Conservation (phyloP, 2,113 vertebrate species). For the Corythornis cristatus region DNA sequence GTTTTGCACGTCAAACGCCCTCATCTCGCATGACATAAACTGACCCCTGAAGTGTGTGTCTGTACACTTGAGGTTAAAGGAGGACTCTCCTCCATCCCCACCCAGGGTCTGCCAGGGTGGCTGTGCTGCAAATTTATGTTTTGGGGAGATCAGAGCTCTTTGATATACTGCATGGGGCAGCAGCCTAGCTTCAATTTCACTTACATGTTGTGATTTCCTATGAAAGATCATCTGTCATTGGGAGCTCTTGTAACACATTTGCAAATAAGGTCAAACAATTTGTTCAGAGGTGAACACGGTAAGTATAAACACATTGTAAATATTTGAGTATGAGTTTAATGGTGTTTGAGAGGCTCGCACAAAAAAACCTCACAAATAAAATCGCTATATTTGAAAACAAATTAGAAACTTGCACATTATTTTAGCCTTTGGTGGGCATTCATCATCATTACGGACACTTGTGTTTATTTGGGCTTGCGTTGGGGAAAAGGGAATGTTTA, state of each 20-base stretch:
- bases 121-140: conserved; percentile 14
- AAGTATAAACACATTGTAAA: conserved; percentile 73
- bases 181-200: conserved; percentile 69
- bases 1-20: conserved; percentile 40
- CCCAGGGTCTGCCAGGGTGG: conserved; percentile 21
- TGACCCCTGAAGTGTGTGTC: conserved; percentile 37
- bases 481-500: neutral
- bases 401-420: conserved; percentile 66
- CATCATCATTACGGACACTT: conserved; percentile 66
- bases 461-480: conserved; percentile 59
- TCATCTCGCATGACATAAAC: conserved; percentile 9
- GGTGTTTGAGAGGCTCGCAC: conserved; percentile 62
- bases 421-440: conserved; percentile 65
- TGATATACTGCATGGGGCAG: conserved; percentile 57
- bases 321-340: conserved; percentile 77
- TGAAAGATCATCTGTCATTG: conserved; percentile 72
- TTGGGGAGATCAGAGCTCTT: conserved; percentile 1
- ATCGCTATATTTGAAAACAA: conserved; percentile 63
- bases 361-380: conserved; percentile 59
- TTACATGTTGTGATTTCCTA: conserved; percentile 68
- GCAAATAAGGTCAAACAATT: conserved; percentile 77
- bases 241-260: conserved; percentile 63
- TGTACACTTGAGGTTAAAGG: conserved; percentile 32
- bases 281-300: conserved; percentile 65
- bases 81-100: conserved; percentile 44